Evolutionary conservation across 2,113 vertebrate genomes (phyloP).

Genomic region (Nothobranchius furzeri): DNA sequence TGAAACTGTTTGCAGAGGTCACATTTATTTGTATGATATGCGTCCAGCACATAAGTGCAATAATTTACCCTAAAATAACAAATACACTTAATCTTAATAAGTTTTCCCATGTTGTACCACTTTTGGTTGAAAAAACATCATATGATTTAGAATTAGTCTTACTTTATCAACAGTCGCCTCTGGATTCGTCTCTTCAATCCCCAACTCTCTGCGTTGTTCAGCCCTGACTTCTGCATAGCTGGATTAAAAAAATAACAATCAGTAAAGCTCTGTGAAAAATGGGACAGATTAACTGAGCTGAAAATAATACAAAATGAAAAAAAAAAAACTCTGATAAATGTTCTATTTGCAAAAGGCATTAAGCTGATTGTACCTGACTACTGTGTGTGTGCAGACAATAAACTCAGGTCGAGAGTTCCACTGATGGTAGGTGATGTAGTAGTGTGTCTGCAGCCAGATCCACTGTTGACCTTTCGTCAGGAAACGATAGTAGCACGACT

Average conservation of each 20-base stretch:
- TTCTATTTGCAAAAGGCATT: neutral
- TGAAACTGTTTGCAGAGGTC: no score
- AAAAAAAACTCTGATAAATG: neutral
- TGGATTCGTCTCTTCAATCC: conserved; percentile 91
- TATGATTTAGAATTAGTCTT: conserved; percentile 35
- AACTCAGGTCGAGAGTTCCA: conserved; percentile 99
- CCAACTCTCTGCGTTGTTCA: conserved; percentile 91
- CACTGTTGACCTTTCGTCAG: conserved; percentile 98
- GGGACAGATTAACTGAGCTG: neutral
- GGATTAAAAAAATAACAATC: conserved; percentile 17
- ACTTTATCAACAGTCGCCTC: conserved; percentile 90
- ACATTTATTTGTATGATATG: neutral
- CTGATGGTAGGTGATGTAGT: conserved; percentile 98
- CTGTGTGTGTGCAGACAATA: conserved; percentile 98
- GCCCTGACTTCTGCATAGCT: conserved; percentile 97
- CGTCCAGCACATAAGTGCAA: neutral
- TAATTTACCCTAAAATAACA: neutral
- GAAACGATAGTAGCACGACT: conserved; percentile 98
- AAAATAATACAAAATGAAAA: neutral
- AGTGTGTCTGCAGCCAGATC: conserved; percentile 99
- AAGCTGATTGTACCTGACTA: conserved; percentile 87
- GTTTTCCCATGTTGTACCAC: neutral
- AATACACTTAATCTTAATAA: no score
- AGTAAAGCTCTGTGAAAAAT: neutral
- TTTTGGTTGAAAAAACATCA: neutral